A percentile compares a stretch with the other conserved stretches of the same genome.
phyloP scores from a whole-genome alignment of 2,888 invertebrate genomes.

The Dioctria linearis region DNA sequence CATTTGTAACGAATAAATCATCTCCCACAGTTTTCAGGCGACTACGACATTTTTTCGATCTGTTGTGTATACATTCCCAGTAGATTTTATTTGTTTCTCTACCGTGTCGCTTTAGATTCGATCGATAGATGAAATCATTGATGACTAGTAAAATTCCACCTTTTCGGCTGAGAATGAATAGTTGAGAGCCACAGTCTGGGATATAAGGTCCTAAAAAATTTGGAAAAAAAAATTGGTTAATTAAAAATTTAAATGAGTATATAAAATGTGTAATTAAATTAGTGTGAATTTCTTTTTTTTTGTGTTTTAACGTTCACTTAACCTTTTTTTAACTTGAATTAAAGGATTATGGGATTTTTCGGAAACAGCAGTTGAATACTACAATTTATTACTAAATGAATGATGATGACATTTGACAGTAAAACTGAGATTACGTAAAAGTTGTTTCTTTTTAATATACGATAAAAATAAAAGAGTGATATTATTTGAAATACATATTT shows the following conservation, averaged over 20 bases:
- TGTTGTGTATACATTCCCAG: constrained; percentile 71
- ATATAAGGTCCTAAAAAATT: constrained; percentile 43
- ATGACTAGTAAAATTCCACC: constrained; percentile 69
- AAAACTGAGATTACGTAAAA: too few relatives aligned
- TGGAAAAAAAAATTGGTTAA: constrained; percentile 6
- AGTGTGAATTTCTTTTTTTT: too few relatives aligned
- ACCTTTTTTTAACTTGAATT: too few relatives aligned
- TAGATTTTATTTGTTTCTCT: constrained; percentile 68
- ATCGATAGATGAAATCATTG: constrained; percentile 70
- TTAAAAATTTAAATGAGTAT: not conserved
- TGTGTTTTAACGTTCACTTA: too few relatives aligned
- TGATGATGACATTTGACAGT: too few relatives aligned
- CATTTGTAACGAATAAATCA: constrained; percentile 69
- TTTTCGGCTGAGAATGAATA: constrained; percentile 70
- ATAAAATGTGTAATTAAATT: not conserved
- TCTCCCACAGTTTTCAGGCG: constrained; percentile 70
- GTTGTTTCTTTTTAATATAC: too few relatives aligned
- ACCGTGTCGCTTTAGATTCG: constrained; percentile 69
- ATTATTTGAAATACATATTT: too few relatives aligned
- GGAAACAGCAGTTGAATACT: too few relatives aligned
- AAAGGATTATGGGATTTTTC: too few relatives aligned
- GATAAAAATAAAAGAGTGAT: too few relatives aligned
- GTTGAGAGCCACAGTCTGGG: constrained; percentile 60
- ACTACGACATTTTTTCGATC: constrained; percentile 70
- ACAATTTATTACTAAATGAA: too few relatives aligned